Evolutionary conservation across 2,888 invertebrate species (phyloP), one percentile per base, ranked within the genome.

Genomic region (Oligia fasciuncula): DNA sequence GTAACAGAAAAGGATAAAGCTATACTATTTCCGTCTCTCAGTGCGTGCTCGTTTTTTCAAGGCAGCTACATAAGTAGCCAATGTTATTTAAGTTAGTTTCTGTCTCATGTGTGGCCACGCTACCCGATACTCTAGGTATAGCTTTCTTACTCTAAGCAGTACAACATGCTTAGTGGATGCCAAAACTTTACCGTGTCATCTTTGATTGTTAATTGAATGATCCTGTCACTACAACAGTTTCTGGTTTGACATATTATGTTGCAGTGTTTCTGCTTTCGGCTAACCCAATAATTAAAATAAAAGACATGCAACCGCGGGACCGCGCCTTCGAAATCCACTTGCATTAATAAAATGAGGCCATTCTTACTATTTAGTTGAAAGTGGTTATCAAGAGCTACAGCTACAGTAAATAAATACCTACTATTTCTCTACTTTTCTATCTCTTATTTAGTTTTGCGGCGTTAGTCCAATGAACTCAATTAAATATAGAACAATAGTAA

Each of bases 381-480:
- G 17, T n/a, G 6, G n/a, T 29, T 76, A 49, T 29, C 19, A 63
- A 23, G 40, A 77, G 35, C 35, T 35, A 43, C 29, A 40, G 17
- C 13, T 54, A 54, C 63, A 77, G 29, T 29, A 29, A 29, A 14
- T 11, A 71, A 40, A 40, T 43, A 43, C 13, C 9, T 4, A 29
- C 29, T 8, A 66, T 19, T 46, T 57, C 14, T 40, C n/a, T 46
- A 35, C 5, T 54, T 46, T 77, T 66, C 54, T 77, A 51, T n/a
- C 11, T 51, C 51, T 29, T 43, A 79, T 54, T 69, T 74, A 62
- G n/a, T 46, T 77, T 66, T 70, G 46, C 14, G n/a, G 14, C 72
- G 35, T 77, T 60, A n/a, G 86, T 85, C 60, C 84, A 85, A 77
- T 77, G 84, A 86, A 86, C 86, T 77, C 68, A 8, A 67, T 73